Evolutionary conservation across 2,888 invertebrate species (phyloP).

Genomic region (Drosophila anomalata): DNA sequence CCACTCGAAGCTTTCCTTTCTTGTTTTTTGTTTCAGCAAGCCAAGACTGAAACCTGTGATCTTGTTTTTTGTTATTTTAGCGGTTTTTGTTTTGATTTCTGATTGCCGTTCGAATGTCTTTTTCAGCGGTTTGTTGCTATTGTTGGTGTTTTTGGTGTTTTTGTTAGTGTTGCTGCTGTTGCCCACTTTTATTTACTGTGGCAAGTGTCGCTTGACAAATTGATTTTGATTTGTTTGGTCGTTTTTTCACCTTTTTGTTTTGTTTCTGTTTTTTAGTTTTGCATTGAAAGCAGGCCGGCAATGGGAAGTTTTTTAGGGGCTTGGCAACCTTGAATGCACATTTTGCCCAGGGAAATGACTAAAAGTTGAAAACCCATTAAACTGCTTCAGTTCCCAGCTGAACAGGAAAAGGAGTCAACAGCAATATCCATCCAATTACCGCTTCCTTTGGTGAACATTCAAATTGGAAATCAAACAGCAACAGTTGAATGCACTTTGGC

Average conservation of each 20-base stretch:
- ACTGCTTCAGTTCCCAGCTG: slow-evolving; percentile 22
- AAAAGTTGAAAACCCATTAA: slow-evolving; percentile 21
- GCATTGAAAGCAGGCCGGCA: slow-evolving; percentile 18
- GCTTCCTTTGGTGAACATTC: slow-evolving; percentile 47
- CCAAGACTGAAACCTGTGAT: background rate
- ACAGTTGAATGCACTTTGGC: slow-evolving; percentile 35
- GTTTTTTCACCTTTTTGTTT: slow-evolving; percentile 36
- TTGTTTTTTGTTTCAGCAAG: background rate
- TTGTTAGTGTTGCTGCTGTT: slow-evolving; percentile 42
- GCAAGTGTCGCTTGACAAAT: slow-evolving; percentile 78
- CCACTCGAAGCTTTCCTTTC: background rate
- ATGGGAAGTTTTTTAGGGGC: slow-evolving; percentile 16
- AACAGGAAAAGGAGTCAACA: slow-evolving; percentile 49
- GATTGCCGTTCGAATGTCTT: slow-evolving; percentile 73
- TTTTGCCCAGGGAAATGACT: slow-evolving; percentile 17
- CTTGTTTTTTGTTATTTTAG: slow-evolving; percentile 75
- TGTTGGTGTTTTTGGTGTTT: slow-evolving; percentile 25
- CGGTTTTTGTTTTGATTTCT: slow-evolving; percentile 79
- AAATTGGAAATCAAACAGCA: slow-evolving; percentile 61
- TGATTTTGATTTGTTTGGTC: slow-evolving; percentile 67
- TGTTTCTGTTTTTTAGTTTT: slow-evolving; percentile 12
- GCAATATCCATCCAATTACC: slow-evolving; percentile 49
- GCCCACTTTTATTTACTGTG: slow-evolving; percentile 69
- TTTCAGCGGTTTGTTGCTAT: slow-evolving; percentile 23
- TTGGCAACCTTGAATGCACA: slow-evolving; percentile 31